phyloP scores from a whole-genome alignment of 2,888 invertebrate species.

The Drosophila neotestacea region DNA sequence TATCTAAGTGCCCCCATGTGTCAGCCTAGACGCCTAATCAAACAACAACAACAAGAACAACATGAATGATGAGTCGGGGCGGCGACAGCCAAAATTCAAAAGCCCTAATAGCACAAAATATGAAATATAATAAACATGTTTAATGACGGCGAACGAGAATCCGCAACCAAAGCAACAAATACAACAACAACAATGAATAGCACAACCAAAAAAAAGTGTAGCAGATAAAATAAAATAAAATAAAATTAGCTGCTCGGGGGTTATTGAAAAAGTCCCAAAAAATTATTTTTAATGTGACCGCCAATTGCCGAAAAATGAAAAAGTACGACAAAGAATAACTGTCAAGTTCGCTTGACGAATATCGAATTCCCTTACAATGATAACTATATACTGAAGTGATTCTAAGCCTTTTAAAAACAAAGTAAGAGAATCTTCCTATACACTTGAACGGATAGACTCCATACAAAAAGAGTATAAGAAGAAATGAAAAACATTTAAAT shows the following conservation, averaged over 20 bases:
- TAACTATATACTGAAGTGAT: not conserved
- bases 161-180: slow-evolving; percentile 23
- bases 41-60: slow-evolving; percentile 56
- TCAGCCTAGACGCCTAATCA: slow-evolving; percentile 79
- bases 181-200: slow-evolving; percentile 20
- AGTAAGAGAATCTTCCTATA: not conserved
- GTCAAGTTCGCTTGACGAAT: not conserved
- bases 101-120: slow-evolving; percentile 42
- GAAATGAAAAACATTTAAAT: slow-evolving; percentile 20
- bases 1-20: slow-evolving; percentile 65
- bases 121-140: slow-evolving; percentile 65
- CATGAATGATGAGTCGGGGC: slow-evolving; percentile 41
- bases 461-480: not conserved
- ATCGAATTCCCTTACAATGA: not conserved
- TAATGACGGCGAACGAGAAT: slow-evolving; percentile 55
- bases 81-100: slow-evolving; percentile 62
- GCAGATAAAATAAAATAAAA: slow-evolving; percentile 39
- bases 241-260: slow-evolving; percentile 37
- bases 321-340: slow-evolving; percentile 1
- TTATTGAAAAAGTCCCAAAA: slow-evolving; percentile 56
- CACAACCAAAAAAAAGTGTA: slow-evolving; percentile 16
- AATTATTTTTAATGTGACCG: slow-evolving; percentile 49
- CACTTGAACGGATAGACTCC: not conserved
- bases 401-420: not conserved
- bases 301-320: slow-evolving; percentile 44